Conservation (phyloP, 35 echinoderm and acorn worm species). For the Lytechinus pictus region DNA sequence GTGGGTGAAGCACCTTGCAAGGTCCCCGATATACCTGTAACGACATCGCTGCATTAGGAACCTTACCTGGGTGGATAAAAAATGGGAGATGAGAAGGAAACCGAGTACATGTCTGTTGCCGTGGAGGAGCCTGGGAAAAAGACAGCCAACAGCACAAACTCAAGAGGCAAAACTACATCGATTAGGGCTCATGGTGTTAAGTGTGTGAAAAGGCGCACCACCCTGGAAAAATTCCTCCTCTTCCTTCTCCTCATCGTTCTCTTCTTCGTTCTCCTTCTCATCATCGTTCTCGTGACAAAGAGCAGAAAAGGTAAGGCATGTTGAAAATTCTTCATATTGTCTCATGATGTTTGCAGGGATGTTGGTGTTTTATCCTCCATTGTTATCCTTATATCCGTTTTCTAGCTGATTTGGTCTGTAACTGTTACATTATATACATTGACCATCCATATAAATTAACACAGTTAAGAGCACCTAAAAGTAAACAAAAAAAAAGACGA, state of each 20-base stretch:
- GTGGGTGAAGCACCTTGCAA: not conserved
- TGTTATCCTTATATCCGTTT: no score
- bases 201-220: slow-evolving; percentile 46
- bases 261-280: slow-evolving; percentile 43
- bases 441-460: no score
- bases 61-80: not conserved
- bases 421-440: no score
- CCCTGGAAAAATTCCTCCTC: slow-evolving; percentile 51
- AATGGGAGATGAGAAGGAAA: slow-evolving; percentile 42
- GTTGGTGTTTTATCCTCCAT: no score
- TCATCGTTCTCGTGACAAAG: slow-evolving; percentile 33
- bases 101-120: slow-evolving; percentile 52
- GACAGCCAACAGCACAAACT: slow-evolving; percentile 8
- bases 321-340: not conserved
- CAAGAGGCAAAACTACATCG: not conserved
- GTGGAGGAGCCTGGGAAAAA: slow-evolving; percentile 50
- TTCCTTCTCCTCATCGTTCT: slow-evolving; percentile 48
- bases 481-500: no score
- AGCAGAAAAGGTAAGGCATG: slow-evolving; percentile 21
- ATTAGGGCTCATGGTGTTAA: not conserved
- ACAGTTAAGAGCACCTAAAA: no score
- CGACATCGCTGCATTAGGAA: not conserved
- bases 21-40: not conserved
- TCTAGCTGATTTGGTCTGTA: no score
- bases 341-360: no score